Conservation (phyloP, 2,888 invertebrate species). For the Lasioglossum leucozonium region DNA sequence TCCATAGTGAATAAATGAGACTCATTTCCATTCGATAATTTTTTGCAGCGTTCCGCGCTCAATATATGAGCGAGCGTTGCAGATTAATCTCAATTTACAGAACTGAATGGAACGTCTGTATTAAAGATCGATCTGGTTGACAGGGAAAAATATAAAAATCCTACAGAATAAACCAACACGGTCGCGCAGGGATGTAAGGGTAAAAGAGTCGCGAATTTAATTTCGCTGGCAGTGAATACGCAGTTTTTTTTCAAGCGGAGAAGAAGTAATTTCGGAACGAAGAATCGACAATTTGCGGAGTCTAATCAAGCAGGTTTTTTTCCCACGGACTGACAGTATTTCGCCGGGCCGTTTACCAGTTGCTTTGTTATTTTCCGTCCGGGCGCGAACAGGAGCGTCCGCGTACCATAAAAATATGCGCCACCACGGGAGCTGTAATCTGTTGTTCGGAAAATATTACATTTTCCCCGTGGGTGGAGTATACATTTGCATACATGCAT, state of each 20-base stretch:
- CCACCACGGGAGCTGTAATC: neutral
- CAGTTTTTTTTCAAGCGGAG: too few relatives aligned
- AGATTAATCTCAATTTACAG: neutral
- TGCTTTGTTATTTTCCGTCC: neutral
- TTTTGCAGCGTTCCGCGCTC: neutral
- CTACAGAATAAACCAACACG: neutral
- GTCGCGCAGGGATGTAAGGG: neutral
- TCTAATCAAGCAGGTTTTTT: neutral
- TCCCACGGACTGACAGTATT: neutral
- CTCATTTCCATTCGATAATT: neutral
- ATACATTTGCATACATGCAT: conserved; percentile 6
- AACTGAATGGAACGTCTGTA: neutral
- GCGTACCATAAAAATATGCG: neutral
- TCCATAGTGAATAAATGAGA: neutral
- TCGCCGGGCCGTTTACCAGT: neutral
- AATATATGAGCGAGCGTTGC: neutral
- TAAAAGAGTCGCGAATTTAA: neutral
- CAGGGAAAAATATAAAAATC: neutral
- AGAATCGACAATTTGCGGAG: neutral
- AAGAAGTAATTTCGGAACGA: neutral
- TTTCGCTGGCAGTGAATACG: neutral
- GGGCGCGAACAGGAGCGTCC: neutral
- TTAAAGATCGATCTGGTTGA: neutral
- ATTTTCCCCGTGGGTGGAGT: neutral
- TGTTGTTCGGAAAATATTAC: conserved; percentile 9